Evolutionary conservation across 2,113 vertebrate genomes (phyloP), one percentile per base, ranked within the genome.

Genomic region (Tapirus terrestris): DNA sequence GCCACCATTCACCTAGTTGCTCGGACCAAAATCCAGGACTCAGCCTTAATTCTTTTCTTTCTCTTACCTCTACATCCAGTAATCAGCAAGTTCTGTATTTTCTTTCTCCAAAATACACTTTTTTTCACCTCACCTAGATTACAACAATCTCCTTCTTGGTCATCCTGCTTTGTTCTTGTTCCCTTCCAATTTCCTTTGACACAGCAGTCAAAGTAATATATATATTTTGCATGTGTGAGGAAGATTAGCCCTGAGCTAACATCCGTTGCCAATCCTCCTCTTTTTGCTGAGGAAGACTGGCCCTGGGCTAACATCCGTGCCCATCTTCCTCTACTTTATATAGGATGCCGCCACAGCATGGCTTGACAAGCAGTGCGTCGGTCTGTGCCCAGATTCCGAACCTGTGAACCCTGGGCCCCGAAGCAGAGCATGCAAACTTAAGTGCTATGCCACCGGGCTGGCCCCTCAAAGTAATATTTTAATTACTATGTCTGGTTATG

Each of bases 31-130:
- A 89, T 25, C n/a, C 63, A 79, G 29, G 65, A 39, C 18, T 89
- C 36, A 84, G 31, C 31, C 8, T 86, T 63, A 67, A 80, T 85
- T 89, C 2, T 68, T 56, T 58, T 76, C n/a, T 76, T 6, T 53
- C 16, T 77, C 4, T 60, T 5, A 67, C 39, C 18, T 79, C 63
- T 86, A 17, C 7, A 92, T 81, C 17, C 23, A 90, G 2, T 89
- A 21, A 96, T 45, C 29, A 95, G 20, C 33, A 95, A 79, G 51
- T 73, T 95, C 67, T 93, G 27, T 43, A 92, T 84, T 85, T 84
- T n/a, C n/a, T 89, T 94, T 96, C 79, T 89, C 45, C 53, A 72
- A 88, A 89, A 63, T n/a, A 39, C 10, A 65, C 27, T 36, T 84
- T 75, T 51, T 56, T 31, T 58, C 56, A 25, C 81, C 67, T 96